These are phyloP conservation scores for Oscheius sp. DNA, from an alignment of 2,888 invertebrate species.

Conservation along the genomic window DNA sequence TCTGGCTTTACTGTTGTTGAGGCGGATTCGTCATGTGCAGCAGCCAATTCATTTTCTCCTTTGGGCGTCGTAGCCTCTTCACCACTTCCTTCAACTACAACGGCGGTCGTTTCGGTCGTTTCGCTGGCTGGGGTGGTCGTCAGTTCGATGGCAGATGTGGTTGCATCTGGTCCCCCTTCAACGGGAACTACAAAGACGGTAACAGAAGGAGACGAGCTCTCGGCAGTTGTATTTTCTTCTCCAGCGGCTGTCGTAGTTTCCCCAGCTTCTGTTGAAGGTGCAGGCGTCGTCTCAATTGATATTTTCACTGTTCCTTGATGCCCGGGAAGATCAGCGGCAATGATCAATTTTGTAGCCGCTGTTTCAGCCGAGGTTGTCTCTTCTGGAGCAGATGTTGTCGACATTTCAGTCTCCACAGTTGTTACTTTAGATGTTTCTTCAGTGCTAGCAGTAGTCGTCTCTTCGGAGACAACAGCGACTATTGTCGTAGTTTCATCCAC, in stretches of 20 bases:
- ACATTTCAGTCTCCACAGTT: not conserved
- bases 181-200: not conserved
- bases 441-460: slow-evolving; percentile 12
- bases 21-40: slow-evolving; percentile 16
- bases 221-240: slow-evolving; percentile 37
- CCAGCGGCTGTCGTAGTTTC: slow-evolving; percentile 26
- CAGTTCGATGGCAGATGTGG: slow-evolving; percentile 9
- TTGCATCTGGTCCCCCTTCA: not conserved
- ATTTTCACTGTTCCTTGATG: not conserved
- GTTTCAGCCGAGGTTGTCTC: not conserved
- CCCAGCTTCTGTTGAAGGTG: not conserved
- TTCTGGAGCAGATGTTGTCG: slow-evolving; percentile 35
- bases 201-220: not conserved
- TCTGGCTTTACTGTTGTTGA: slow-evolving; percentile 37
- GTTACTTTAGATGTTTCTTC: not conserved
- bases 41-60: slow-evolving; percentile 14
- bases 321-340: not conserved
- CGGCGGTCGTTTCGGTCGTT: slow-evolving; percentile 6
- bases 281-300: not conserved
- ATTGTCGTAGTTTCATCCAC: not conserved
- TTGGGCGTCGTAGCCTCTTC: slow-evolving; percentile 1
- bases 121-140: slow-evolving; percentile 10
- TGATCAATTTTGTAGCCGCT: not conserved
- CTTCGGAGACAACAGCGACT: not conserved
- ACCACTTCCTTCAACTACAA: slow-evolving; percentile 13